phyloP scores from a whole-genome alignment of 1,140 invertebrate genomes.

The Pseudomyrmex cubaensis region DNA sequence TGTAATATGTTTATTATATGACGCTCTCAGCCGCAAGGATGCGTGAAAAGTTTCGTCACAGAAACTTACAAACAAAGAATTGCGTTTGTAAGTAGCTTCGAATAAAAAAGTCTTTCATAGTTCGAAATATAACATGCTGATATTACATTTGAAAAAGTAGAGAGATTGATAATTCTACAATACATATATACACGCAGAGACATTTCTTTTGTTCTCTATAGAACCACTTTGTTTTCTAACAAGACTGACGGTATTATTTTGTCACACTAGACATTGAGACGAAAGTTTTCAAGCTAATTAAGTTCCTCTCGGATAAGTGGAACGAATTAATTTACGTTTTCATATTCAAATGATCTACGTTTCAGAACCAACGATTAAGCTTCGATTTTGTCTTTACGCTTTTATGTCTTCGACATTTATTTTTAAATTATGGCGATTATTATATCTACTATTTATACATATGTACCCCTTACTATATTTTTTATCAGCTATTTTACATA shows the following conservation, averaged over 20 bases:
- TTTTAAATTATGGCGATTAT: conserved; percentile 1
- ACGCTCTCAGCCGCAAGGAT: conserved; percentile 7
- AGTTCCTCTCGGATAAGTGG: conserved; percentile 6
- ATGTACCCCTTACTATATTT: conserved; percentile 4
- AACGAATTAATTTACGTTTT: conserved; percentile 23
- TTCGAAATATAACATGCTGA: background rate
- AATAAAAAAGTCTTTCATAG: background rate
- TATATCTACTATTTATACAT: background rate
- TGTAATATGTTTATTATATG: background rate
- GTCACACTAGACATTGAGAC: background rate
- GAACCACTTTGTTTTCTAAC: conserved; percentile 1
- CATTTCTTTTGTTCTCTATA: background rate
- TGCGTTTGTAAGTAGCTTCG: background rate
- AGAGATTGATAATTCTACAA: background rate
- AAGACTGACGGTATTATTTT: background rate
- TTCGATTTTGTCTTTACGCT: conserved; percentile 17
- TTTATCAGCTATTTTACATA: background rate
- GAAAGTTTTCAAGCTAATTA: conserved; percentile 50
- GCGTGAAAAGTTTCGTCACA: conserved; percentile 45
- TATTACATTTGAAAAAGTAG: background rate
- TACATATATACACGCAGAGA: background rate
- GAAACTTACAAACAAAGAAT: background rate
- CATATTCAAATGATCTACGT: background rate
- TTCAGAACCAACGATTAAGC: background rate
- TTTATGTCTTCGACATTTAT: conserved; percentile 8